Base-by-base conservation (phyloP, 2,888 invertebrate species). In the Nipponacmea schrenckii region DNA sequence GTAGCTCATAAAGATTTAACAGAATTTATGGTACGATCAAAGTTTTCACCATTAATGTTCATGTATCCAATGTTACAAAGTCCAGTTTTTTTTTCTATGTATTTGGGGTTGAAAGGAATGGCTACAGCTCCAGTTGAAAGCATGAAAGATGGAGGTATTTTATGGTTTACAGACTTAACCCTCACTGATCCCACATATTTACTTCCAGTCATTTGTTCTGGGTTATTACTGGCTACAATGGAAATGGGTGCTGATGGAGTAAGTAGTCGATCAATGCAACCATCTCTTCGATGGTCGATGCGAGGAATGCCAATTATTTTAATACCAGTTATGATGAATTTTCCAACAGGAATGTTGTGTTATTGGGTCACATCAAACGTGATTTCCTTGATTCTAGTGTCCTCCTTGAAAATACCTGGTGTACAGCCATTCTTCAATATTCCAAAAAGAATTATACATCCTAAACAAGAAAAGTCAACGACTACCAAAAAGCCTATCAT, bases 151-250 rank as follows among this genome's bases (percentile, higher is more conserved):
- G 98, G 98, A 45, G 99, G 99, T 0, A 79, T 96, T 0, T 93
- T 92, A 82, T 99, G 98, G 98, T 97, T 99, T 87, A 90, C 92
- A 3, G 97, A 99, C 91, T 91, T 99, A 64, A 96, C 97, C 0
- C 88, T 95, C 14, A 92, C 94, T 2, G 99, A 99, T 91, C 97
- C 97, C 64, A 95, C 92, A 88, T 98, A 93, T 85, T 78, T 95
- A 17, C 90, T 99, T 71, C 98, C 98, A 0, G 8, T 96, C 0
- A 90, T 96, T 67, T 97, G 97, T 0, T 93, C 94, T 88, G 89
- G 92, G 0, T 96, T 97, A 0, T 90, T 98, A 83, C 93, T 92
- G 88, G 89, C 93, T 0, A 96, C 96, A 2, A 92, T 97, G 69
- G 94, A 96, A 90, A 92, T 90, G 27, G 95, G 96, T 67, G 93